Base-by-base conservation (phyloP, 2,113 vertebrate species). In the Varanus salvator region DNA sequence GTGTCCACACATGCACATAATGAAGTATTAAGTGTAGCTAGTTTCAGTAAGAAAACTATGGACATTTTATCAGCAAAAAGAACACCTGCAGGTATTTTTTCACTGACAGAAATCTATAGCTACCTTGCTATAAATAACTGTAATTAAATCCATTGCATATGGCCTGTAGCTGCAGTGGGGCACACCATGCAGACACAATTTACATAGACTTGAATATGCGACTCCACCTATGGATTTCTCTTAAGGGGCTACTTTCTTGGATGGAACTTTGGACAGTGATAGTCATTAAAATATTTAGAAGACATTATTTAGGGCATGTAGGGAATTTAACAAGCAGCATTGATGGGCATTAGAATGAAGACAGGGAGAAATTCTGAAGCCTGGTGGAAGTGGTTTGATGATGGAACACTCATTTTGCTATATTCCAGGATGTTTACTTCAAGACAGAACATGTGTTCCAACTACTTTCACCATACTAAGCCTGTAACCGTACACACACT, bases 401-500 rank as follows among this genome's bases (percentile, higher is more conserved):
- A 25, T 68, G 44, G 21, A 57, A 57, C 8, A 86, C 50, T 25
- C 48, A 80, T 77, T 80, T 80, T 52, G n/a, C 21, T 34, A 31
- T 48, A 72, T 72, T 85, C 50, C 31, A 71, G 52, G 27, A 31
- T 29, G 50, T 50, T 52, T 85, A 25, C 75, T 34, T 57, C 9
- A 7, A 60, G 52, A 74, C 27, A 86, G 11, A 34, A 86, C 38
- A 23, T 54, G 19, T 75, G 34, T 86, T 57, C 21, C 12, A 27
- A 34, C 25, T 38, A 60, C 52, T 86, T 60, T 75, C 52, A 15
- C 52, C 71, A 90, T 50, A 69, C 0, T 0, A 57, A 27, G 76
- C 54, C 23, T 64, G 52, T 29, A 91, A 91, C 86, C 31, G 84
- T 60, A 92, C 54, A 92, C 86, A 85, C 52, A 15, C 8, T 74